These are phyloP conservation scores for Bombus ignitus DNA, from an alignment of 1,140 invertebrate species.

Conservation along the genomic window DNA sequence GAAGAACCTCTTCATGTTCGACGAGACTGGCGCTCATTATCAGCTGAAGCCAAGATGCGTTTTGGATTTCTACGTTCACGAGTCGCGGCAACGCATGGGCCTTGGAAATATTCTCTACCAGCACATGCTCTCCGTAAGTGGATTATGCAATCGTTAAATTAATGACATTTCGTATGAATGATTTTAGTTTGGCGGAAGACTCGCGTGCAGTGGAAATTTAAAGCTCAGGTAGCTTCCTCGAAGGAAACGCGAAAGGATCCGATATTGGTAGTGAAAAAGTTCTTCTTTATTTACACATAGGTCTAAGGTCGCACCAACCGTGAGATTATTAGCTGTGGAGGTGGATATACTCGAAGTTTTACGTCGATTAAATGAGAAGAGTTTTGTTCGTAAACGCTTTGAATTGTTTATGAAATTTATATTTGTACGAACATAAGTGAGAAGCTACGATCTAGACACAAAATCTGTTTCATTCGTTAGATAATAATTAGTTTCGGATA, in stretches of 20 bases:
- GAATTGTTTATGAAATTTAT: no score
- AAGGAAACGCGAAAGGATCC: not conserved
- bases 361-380: no score
- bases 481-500: no score
- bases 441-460: no score
- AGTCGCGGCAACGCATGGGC: constrained; percentile 90
- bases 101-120: constrained; percentile 91
- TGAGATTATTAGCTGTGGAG: no score
- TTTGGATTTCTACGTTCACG: constrained; percentile 94
- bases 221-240: not conserved
- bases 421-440: no score
- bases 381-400: no score
- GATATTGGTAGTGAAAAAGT: not conserved
- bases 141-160: not conserved
- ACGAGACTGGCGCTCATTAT: constrained; percentile 86
- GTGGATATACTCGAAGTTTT: no score
- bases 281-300: no score
- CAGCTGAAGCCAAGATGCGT: constrained; percentile 91
- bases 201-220: no score
- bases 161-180: not conserved
- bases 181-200: not conserved
- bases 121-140: constrained; percentile 88
- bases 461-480: no score
- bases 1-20: constrained; percentile 93
- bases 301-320: no score